These are phyloP conservation scores for Myiothlypis chrysogaster DNA, from an alignment of 2,797 vertebrate genomes.

Conservation along the genomic window DNA sequence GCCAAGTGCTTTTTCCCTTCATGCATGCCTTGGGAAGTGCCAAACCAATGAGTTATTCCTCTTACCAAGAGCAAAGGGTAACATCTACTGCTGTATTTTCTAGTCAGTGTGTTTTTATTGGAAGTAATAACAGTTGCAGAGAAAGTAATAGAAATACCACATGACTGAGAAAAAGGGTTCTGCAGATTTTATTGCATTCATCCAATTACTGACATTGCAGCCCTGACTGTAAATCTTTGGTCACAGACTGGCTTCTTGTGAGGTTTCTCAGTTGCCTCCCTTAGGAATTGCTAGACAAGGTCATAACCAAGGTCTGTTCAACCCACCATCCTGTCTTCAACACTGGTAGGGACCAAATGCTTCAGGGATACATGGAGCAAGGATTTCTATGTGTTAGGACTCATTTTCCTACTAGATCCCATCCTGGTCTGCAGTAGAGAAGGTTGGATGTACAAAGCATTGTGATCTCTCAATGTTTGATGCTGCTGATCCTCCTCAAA, in stretches of 20 bases:
- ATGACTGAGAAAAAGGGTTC: neutral
- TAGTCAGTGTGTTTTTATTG: conserved; percentile 45
- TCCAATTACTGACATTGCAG: neutral
- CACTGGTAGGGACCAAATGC: neutral
- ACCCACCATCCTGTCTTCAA: neutral
- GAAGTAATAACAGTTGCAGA: conserved; percentile 16
- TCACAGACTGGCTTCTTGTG: neutral
- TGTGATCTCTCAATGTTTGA: neutral
- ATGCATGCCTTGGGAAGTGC: conserved; percentile 1
- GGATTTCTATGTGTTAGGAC: neutral
- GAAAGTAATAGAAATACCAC: conserved; percentile 51
- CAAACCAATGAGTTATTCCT: conserved; percentile 23
- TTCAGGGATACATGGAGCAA: neutral
- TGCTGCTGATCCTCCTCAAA: neutral
- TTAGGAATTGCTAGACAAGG: neutral
- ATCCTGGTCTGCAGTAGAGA: neutral
- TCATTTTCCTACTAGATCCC: neutral
- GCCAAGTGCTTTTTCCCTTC: neutral
- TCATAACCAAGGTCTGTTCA: neutral
- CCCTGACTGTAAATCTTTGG: neutral
- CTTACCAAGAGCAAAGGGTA: conserved; percentile 32
- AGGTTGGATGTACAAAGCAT: neutral
- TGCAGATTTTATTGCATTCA: conserved; percentile 26
- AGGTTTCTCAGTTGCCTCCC: conserved; percentile 4
- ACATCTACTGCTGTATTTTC: conserved; percentile 39